phyloP scores from a whole-genome alignment of 2,888 invertebrate genomes.

The Belgica antarctica region DNA sequence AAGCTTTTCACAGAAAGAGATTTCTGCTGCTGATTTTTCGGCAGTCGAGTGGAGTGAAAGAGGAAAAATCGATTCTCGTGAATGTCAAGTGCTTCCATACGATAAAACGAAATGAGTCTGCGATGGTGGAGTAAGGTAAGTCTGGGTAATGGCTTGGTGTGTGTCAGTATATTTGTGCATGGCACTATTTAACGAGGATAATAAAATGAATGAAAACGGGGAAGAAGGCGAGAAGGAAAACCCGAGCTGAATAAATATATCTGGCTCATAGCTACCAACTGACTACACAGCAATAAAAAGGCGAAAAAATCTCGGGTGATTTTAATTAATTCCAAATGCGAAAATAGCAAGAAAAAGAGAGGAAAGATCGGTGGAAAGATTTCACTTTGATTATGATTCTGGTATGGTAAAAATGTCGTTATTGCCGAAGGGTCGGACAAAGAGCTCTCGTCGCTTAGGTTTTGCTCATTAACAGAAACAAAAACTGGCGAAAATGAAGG shows the following conservation, averaged over 20 bases:
- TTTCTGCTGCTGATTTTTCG: conserved; percentile 22
- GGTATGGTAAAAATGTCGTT: conserved; percentile 24
- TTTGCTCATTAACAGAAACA: conserved; percentile 29
- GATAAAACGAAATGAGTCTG: conserved; percentile 19
- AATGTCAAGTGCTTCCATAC: conserved; percentile 25
- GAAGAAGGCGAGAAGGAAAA: not conserved
- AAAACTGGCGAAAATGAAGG: conserved; percentile 26
- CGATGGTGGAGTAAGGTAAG: conserved; percentile 6
- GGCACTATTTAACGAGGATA: not conserved
- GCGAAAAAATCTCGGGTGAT: conserved; percentile 43
- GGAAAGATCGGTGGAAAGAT: conserved; percentile 16
- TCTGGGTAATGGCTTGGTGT: not conserved
- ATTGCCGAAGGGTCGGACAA: not conserved
- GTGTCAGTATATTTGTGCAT: too few relatives aligned
- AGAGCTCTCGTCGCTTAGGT: not conserved
- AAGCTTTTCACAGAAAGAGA: conserved; percentile 26
- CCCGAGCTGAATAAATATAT: conserved; percentile 29
- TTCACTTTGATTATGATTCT: conserved; percentile 37
- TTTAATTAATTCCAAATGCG: conserved; percentile 42
- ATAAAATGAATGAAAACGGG: not conserved
- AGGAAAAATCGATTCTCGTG: conserved; percentile 29
- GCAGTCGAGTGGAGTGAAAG: not conserved
- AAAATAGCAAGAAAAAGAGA: not conserved
- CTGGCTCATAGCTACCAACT: conserved; percentile 2
- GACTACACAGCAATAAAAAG: not conserved